Evolutionary conservation across 2,888 invertebrate species (phyloP), one percentile per base, ranked within the genome.

Genomic region (Celastrina argiolus): DNA sequence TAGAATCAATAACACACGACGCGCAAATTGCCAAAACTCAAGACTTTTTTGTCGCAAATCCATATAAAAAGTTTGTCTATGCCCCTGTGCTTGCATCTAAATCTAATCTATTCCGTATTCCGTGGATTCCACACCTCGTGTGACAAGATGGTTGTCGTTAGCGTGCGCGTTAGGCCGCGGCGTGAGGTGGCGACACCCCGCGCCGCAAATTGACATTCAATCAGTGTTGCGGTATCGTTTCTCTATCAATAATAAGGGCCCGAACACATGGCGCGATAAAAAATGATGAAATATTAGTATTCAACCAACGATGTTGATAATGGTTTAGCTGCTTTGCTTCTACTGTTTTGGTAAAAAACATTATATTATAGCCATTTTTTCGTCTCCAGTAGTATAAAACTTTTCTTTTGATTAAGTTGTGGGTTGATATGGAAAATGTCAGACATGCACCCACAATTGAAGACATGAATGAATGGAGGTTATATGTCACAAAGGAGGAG

Each of bases 161-260:
- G 76, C 64, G 69, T 67, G 65, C 63, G 45, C 42, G 67, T 63
- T 41, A 66, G 41, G 68, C 39, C 58, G 34, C 36, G 45, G 39
- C 63, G 39, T 56, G 63, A 51, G 63, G 51, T 7, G 45, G 63
- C 67, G 66, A 78, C 76, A 76, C 66, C 64, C 66, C 77, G 75
- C 61, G 34, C 61, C 61, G 78, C 74, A 87, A 90, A 89, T 88
- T 89, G 87, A 85, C 86, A 90, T 89, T 88, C 88, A 88, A 88
- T 88, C 88, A 88, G 85, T 82, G 87, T 82, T 74, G 79, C 81
- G 79, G 83, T 84, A 88, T 88, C 88, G 88, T 88, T 88, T 88
- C 81, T 84, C 85, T 85, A 87, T 88, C 87, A 88, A 88, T 88
- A 56, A 34, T 59, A 59, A 59, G 34, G 59, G 59, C 34, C 8